Evolutionary conservation across 1,140 invertebrate species (phyloP), one percentile per base, ranked within the genome.

Genomic region (Calliopsis andreniformis): DNA sequence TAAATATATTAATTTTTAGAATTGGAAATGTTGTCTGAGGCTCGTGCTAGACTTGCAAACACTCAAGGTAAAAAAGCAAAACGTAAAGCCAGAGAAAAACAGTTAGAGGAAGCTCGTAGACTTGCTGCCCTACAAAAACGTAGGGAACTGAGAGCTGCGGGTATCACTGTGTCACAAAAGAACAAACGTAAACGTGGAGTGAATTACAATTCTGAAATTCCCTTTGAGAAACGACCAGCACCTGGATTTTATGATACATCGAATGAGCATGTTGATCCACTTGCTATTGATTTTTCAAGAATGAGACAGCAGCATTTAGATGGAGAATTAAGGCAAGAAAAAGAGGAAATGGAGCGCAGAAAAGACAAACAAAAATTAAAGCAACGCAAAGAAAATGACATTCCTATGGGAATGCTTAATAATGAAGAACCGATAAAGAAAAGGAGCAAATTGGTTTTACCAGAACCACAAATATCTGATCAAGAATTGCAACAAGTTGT

Each of bases 31-130:
- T 92, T 99, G 49, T 99, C 98, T 0, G 99, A 99, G 93, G 99
- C 99, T 3, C 93, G 99, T 86, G 99, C 99, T 56, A 95, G 99
- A 88, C 93, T 99, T 28, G 99, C 99, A 1, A 99, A 99, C 90
- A 99, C 99, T 2, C 99, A 99, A 89, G 99, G 99, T 35, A 99
- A 99, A 90, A 99, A 99, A 89, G 99, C 99, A 0, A 99, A 99
- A 89, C 93, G 99, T 39, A 99, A 99, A 93, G 99, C 99, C 0
- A 93, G 99, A 66, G 99, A 99, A 91, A 99, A 99, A 88, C 99
- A 99, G 90, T 92, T 99, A 63, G 98, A 99, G 91, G 99, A 99
- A 93, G 99, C 99, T 1, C 94, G 99, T 56, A 93, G 99, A 56
- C 93, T 99, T 30, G 99, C 99, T 39, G 97, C 98, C 1, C 90